These are phyloP conservation scores for Drosophila sp. DNA, from an alignment of 1,140 invertebrate species.

Conservation along the genomic window DNA sequence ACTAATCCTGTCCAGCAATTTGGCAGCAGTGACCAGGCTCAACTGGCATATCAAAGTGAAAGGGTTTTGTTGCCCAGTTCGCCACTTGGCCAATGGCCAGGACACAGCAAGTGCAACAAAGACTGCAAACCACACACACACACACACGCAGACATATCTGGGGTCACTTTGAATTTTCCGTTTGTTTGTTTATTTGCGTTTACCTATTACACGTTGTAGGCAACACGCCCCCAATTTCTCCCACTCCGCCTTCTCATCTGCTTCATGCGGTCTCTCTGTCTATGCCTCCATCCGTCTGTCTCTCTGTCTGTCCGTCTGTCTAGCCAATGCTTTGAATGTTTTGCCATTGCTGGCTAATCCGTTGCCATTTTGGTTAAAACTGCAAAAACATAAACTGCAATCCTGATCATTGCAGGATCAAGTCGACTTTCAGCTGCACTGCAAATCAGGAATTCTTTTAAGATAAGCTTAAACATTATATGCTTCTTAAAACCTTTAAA, in stretches of 20 bases:
- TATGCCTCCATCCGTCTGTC: neutral
- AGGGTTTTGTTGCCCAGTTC: constrained; percentile 48
- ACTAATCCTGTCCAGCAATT: constrained; percentile 73
- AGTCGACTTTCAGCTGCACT: constrained; percentile 24
- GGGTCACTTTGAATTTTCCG: constrained; percentile 63
- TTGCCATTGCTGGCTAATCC: constrained; percentile 65
- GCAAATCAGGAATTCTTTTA: neutral
- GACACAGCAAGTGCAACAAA: constrained; percentile 27
- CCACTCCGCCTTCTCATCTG: neutral
- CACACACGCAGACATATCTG: constrained; percentile 32
- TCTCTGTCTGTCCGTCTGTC: constrained; percentile 7
- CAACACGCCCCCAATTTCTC: neutral
- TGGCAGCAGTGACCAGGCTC: constrained; percentile 70
- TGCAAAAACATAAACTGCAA: constrained; percentile 45
- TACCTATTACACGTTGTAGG: constrained; percentile 56
- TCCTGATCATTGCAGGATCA: neutral
- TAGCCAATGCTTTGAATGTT: constrained; percentile 28
- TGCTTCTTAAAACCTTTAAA: no score
- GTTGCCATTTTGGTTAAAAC: constrained; percentile 53
- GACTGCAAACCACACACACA: constrained; percentile 27
- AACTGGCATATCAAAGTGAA: constrained; percentile 73
- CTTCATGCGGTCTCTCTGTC: constrained; percentile 10
- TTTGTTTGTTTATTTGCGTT: constrained; percentile 65
- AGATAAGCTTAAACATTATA: neutral
- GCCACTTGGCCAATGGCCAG: constrained; percentile 56